Base-by-base conservation (phyloP, 2,888 invertebrate genomes). In the Argyra leucocephala region DNA sequence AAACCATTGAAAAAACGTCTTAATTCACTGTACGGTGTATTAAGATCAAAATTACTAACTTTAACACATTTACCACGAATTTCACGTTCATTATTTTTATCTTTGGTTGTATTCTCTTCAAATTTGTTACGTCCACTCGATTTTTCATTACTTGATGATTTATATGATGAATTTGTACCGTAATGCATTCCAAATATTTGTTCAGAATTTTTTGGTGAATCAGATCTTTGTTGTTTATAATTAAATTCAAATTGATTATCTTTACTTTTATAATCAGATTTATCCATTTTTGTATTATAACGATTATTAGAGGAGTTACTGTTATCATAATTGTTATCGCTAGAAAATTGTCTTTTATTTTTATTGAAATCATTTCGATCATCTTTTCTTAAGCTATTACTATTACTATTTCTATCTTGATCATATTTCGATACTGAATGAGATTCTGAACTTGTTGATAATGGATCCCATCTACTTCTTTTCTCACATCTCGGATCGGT, bases 1-100 rank as follows among this genome's bases (percentile, higher is more conserved):
- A 87, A 78, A 60, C 90, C 90, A 6, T 86, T 84, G 77, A 96
- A 95, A 73, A 94, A 90, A 64, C 88, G 85, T 15, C 93, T 83
- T 0, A 96, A 82, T 74, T 94, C 94, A 57, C 88, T 86, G 76
- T 91, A 92, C 61, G 86, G 87, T 1, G 90, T 88, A 72, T 84
- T 87, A 22, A 85, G 83, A 5, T 91, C 89, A 75, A 95, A 83
- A 70, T 88, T 88, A 26, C 84, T 82, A 6, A 92, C 82, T 72
- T 89, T 88, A 2, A 94, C 84, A 74, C 91, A 90, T 68, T 72
- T 76, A 65, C 67, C 71, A 69, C 31, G 76, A 57, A 64, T 48
- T 21, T 66, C 66, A 62, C 68, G 66, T 15, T 26, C 18, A 22
- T 21, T 21, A 66, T 63, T 59, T 68, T 69, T 12, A 69, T 63